Evolutionary conservation across 2,113 vertebrate genomes (phyloP).

Genomic region (Podocnemis expansa): DNA sequence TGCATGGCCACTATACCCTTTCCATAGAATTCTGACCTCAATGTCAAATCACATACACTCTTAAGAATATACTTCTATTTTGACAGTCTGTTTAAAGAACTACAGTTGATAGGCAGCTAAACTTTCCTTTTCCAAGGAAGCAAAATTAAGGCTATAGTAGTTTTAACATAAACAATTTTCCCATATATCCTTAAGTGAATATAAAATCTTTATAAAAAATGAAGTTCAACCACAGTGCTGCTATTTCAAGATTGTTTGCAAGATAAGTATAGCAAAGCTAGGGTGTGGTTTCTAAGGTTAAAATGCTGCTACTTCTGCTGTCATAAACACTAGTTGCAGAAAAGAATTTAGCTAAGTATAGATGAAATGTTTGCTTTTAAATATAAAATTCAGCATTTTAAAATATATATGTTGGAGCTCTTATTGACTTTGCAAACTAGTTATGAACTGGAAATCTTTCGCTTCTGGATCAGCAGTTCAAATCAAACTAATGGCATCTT

Average conservation of each 20-base stretch:
- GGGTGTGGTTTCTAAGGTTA: conserved; percentile 77
- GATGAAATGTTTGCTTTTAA: background rate
- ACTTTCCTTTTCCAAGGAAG: background rate
- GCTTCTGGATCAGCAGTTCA: background rate
- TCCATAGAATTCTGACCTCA: background rate
- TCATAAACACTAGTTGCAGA: conserved; percentile 66
- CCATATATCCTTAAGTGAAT: conserved; percentile 52
- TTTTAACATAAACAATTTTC: conserved; percentile 23
- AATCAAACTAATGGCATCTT: background rate
- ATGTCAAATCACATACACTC: background rate
- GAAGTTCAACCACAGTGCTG: conserved; percentile 73
- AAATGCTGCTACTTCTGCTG: conserved; percentile 60
- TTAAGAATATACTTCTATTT: background rate
- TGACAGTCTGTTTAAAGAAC: background rate
- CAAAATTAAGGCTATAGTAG: background rate
- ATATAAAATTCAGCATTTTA: background rate
- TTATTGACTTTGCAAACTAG: background rate
- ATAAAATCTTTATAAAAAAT: conserved; percentile 65
- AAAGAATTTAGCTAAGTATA: conserved; percentile 8
- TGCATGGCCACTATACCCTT: background rate
- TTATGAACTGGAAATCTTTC: background rate
- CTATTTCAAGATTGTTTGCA: conserved; percentile 76
- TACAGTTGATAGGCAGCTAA: background rate
- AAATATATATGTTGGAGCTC: background rate
- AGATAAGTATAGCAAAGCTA: conserved; percentile 76